Conservation (phyloP, 2,888 invertebrate species). For the Caenorhabditis wallacei region DNA sequence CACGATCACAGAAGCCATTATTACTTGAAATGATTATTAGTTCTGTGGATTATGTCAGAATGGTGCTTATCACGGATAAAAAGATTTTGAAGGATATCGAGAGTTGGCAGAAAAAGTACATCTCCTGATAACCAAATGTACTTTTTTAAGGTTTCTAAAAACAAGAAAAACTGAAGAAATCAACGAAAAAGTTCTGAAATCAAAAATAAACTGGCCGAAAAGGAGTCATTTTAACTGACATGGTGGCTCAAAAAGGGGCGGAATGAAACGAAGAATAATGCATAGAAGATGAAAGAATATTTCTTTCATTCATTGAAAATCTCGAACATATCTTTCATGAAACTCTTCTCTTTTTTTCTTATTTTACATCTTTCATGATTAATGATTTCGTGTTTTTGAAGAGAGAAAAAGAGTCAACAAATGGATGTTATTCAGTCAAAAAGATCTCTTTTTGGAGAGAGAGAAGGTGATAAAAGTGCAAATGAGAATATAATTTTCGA, state of each 20-base stretch:
- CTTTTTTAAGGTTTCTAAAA: too few species aligned
- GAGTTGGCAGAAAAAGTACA: too few species aligned
- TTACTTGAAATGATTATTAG: too few species aligned
- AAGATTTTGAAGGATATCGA: too few species aligned
- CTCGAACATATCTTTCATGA: slow-evolving; percentile 36
- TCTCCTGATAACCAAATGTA: too few species aligned
- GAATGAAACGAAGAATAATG: slow-evolving; percentile 37
- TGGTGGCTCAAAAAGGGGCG: slow-evolving; percentile 16
- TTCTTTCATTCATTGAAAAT: slow-evolving; percentile 43
- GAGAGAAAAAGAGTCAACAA: slow-evolving; percentile 33
- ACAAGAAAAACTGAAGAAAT: neutral
- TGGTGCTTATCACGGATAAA: too few species aligned
- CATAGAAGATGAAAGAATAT: slow-evolving; percentile 41
- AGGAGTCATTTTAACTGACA: neutral
- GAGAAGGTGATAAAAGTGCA: slow-evolving; percentile 25
- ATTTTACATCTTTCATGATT: slow-evolving; percentile 55
- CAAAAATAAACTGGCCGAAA: neutral
- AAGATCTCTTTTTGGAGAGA: neutral
- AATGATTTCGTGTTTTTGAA: slow-evolving; percentile 48
- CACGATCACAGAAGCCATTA: too few species aligned
- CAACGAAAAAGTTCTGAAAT: neutral
- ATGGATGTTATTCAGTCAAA: neutral
- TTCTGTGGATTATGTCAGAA: too few species aligned
- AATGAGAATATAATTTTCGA: neutral
- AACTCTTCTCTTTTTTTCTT: slow-evolving; percentile 16